Base-by-base conservation (phyloP, 2,797 vertebrate genomes). In the Poecilia wingei region DNA sequence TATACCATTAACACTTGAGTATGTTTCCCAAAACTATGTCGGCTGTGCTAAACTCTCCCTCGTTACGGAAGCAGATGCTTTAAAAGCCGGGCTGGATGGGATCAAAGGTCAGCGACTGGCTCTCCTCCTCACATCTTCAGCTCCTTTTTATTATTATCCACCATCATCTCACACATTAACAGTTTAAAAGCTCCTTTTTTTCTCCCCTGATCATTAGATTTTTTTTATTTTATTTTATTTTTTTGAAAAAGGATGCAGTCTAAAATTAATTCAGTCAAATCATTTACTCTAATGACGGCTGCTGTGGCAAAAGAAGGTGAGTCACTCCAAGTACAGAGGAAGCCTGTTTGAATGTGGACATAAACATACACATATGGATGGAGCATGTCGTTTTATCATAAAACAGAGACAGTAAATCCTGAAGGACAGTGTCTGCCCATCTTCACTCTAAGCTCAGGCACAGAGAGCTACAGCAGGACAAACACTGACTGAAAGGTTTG, bases 1-100 rank as follows among this genome's bases (percentile, higher is more conserved):
- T 92, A 95, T 89, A 79, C 94, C 92, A 94, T 96, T 95, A 95
- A 93, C 92, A 92, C 91, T 88, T 88, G 92, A 94, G 95, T 95
- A 93, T 83, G 90, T 93, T 94, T 86, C 84, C 91, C 88, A 88
- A 95, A 94, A 93, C 90, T 91, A 90, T 91, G 95, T 95, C 84
- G 84, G 91, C 91, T 81, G 90, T 91, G 93, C 93, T 93, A 94
- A 96, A 95, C 92, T 93, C 89, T n/a, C 85, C 88, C 94, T 94
- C 93, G 94, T 95, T 95, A 95, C 80, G 47, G 88, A 94, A 92
- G 93, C 95, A 94, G 92, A 92, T 92, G 93, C 94, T 94, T 90
- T 93, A 80, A 93, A 94, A 95, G 91, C 87, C 89, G 87, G 84
- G 92, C 93, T 89, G 89, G 79, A 89, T 89, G 91, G 91, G 94